Evolutionary conservation across 2,113 vertebrate genomes (phyloP).

Genomic region (Lanius ludovicianus): DNA sequence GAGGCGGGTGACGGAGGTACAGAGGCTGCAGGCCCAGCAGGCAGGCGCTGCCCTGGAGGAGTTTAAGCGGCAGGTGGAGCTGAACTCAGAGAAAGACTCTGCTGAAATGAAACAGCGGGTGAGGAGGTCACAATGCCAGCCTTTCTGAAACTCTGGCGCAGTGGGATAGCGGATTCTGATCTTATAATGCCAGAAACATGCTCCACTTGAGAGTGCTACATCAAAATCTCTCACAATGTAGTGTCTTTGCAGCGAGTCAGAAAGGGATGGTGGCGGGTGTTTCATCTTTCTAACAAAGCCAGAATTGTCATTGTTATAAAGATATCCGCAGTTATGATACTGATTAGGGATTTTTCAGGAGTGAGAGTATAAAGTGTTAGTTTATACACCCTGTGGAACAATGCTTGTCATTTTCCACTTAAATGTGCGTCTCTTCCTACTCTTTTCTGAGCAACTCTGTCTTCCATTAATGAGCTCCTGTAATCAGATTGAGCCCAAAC

Average conservation of each 20-base stretch:
- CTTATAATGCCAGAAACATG: constrained; percentile 63
- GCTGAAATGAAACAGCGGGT: constrained; percentile 94
- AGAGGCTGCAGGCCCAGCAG: constrained; percentile 88
- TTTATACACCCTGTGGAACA: constrained; percentile 18
- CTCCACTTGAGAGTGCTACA: constrained; percentile 56
- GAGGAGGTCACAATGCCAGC: constrained; percentile 62
- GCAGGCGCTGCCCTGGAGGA: constrained; percentile 89
- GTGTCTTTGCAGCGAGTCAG: constrained; percentile 54
- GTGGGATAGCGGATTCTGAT: constrained; percentile 62
- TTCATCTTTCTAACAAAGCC: constrained; percentile 61
- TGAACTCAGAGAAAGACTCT: constrained; percentile 90
- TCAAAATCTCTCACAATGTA: constrained; percentile 54
- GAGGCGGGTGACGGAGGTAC: constrained; percentile 80
- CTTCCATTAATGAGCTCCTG: constrained; percentile 17
- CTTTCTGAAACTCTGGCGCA: constrained; percentile 61
- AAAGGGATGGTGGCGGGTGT: constrained; percentile 24
- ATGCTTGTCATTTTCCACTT: background rate
- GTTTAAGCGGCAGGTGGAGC: constrained; percentile 93
- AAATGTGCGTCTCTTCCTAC: constrained; percentile 1
- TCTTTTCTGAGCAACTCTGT: background rate
- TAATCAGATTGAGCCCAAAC: constrained; percentile 27
- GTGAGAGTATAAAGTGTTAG: constrained; percentile 54
- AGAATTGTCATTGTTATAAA: constrained; percentile 37
- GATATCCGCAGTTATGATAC: background rate
- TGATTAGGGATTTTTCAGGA: constrained; percentile 50